Conservation (phyloP, 2,888 invertebrate genomes). For the Prosopocoilus inquinatus region DNA sequence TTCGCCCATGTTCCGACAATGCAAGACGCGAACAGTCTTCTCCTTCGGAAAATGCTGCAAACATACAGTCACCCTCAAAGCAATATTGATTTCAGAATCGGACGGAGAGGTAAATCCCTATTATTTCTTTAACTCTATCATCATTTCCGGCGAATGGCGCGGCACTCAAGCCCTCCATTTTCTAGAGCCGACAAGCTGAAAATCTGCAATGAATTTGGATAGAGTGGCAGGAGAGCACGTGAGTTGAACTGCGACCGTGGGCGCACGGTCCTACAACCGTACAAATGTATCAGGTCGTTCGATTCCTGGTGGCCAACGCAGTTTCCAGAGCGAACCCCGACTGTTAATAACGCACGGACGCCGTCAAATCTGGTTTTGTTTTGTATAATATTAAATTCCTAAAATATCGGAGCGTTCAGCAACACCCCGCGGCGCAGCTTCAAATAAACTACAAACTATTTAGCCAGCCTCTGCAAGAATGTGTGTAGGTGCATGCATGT, state of each 20-base stretch:
- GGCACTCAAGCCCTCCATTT: constrained; percentile 49
- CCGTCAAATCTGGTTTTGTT: constrained; percentile 21
- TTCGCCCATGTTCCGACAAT: no score
- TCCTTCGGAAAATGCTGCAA: constrained; percentile 14
- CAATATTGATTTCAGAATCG: constrained; percentile 48
- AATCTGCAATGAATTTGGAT: constrained; percentile 53
- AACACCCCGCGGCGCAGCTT: constrained; percentile 27
- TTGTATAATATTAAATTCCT: constrained; percentile 38
- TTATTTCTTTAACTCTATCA: constrained; percentile 51
- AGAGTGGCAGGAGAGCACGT: constrained; percentile 34
- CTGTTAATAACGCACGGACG: neutral
- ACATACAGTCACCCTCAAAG: constrained; percentile 41
- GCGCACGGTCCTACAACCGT: no score
- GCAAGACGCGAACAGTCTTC: no score
- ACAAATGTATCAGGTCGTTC: no score
- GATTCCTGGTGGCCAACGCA: neutral
- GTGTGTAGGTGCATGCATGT: constrained; percentile 16
- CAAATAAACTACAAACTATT: constrained; percentile 33
- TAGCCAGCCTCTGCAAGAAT: constrained; percentile 26
- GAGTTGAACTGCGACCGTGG: no score
- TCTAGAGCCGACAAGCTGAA: constrained; percentile 50
- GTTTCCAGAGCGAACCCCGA: neutral
- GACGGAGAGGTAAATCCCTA: constrained; percentile 47
- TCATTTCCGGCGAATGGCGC: constrained; percentile 48
- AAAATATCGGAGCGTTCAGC: constrained; percentile 34